These are phyloP conservation scores for Trachops cirrhosus DNA, from an alignment of 2,797 vertebrate genomes.

Conservation along the genomic window DNA sequence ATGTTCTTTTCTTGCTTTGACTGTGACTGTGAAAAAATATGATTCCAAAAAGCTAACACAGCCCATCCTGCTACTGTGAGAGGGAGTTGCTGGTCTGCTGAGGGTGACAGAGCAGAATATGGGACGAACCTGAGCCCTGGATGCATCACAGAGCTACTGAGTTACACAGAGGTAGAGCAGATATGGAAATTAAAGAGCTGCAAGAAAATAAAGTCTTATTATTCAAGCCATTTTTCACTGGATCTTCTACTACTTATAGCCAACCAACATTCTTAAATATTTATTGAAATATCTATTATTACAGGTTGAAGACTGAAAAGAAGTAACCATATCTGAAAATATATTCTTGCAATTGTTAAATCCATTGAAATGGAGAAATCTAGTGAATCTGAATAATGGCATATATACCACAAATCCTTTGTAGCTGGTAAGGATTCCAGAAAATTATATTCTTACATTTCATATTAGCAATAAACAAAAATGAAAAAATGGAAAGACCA, in stretches of 20 bases:
- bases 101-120: background rate
- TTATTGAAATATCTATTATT: conserved; percentile 15
- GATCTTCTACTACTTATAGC: background rate
- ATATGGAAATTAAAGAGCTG: background rate
- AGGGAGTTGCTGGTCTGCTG: background rate
- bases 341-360: background rate
- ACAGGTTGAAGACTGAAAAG: background rate
- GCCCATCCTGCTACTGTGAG: background rate
- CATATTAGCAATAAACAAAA: background rate
- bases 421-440: conserved; percentile 4
- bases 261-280: background rate
- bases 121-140: background rate
- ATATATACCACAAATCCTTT: background rate
- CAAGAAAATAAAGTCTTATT: background rate
- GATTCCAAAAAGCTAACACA: background rate
- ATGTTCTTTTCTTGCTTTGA: background rate
- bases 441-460: background rate
- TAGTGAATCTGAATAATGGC: background rate
- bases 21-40: background rate
- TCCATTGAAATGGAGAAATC: background rate
- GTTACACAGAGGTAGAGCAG: background rate
- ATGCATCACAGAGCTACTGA: background rate
- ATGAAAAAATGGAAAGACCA: background rate
- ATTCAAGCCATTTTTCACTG: background rate
- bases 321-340: background rate